Base-by-base conservation (phyloP, 92 coral and sea anemone species). In the Parazoanthus atlanticus region DNA sequence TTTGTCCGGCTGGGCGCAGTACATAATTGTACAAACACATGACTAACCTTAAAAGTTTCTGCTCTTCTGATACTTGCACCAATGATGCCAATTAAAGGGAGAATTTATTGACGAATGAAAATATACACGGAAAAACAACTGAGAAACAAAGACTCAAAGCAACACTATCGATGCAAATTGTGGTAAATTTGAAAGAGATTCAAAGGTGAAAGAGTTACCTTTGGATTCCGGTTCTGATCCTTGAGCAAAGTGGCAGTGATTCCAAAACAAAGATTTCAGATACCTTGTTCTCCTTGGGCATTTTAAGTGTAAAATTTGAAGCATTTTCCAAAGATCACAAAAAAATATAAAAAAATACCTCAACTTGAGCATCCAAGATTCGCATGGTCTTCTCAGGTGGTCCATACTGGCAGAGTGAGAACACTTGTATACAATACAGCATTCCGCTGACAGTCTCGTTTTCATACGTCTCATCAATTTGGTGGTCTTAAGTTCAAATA, bases 41-140 rank as follows among this genome's bases (percentile, higher is more conserved):
- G 78, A 84, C 87, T 84, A 84, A 84, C 87, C 87, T 84, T 84
- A 71, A 38, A 69, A 5, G 64, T 46, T 72, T 47, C 76, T n/a
- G 64, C 66, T 43, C 87, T 69, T 84, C 87, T 71, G 65, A 13
- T 61, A 16, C 79, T 75, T 28, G 26, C 40, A 75, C 52, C 34
- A 54, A 65, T 36, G 87, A 29, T 54, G 87, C 43, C 87, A 30
- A 32, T 69, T 69, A 28, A 43, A 41, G 52, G 40, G 78, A 84
- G 9, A 84, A 32, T 36, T 36, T 36, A 36, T 80, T 84, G 26
- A 84, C 78, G 58, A 31, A 84, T 69, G 61, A 82, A 82, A 82
- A 82, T 15, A 46, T 61, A 61, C 8, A 64, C 31, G 75, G 36
- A 83, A 66, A 43, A 41, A 16, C 2, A 40, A 46, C n/a, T 46